Evolutionary conservation across 2,113 vertebrate genomes (phyloP).

Genomic region (Gracilinanus agilis): DNA sequence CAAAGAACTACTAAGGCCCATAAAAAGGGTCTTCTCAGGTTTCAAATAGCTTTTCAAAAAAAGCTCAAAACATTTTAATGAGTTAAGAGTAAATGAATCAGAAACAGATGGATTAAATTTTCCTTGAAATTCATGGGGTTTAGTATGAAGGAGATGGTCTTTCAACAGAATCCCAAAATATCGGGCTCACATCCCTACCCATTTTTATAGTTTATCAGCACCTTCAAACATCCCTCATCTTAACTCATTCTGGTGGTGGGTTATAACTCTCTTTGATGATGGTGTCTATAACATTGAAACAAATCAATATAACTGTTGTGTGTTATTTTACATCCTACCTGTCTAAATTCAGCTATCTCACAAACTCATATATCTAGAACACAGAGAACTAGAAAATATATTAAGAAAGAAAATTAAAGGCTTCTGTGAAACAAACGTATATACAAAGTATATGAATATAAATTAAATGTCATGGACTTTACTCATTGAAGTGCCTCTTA

Average conservation of each 20-base stretch:
- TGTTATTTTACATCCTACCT: not conserved
- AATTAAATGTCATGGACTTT: not conserved
- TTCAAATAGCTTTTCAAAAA: constrained; percentile 68
- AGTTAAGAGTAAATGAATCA: constrained; percentile 75
- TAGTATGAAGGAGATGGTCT: constrained; percentile 58
- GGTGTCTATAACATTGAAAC: not conserved
- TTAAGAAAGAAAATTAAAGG: not conserved
- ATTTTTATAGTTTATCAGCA: constrained; percentile 29
- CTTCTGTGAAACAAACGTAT: not conserved
- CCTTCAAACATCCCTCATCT: not conserved
- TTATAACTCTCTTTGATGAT: not conserved
- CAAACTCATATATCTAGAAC: not conserved
- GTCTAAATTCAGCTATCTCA: not conserved
- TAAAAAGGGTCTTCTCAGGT: constrained; percentile 68
- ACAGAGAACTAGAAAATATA: not conserved
- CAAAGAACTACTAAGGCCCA: constrained; percentile 64
- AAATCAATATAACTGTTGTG: not conserved
- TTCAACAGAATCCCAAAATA: constrained; percentile 40
- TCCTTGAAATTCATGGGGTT: constrained; percentile 61
- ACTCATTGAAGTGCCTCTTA: not conserved
- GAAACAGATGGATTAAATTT: constrained; percentile 77
- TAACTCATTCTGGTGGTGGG: not conserved
- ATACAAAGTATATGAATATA: not conserved
- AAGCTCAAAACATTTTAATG: constrained; percentile 67
- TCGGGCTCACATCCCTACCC: constrained; percentile 8